These are phyloP conservation scores for Helobdella robusta DNA, from an alignment of 2,888 invertebrate genomes.

Conservation along the genomic window DNA sequence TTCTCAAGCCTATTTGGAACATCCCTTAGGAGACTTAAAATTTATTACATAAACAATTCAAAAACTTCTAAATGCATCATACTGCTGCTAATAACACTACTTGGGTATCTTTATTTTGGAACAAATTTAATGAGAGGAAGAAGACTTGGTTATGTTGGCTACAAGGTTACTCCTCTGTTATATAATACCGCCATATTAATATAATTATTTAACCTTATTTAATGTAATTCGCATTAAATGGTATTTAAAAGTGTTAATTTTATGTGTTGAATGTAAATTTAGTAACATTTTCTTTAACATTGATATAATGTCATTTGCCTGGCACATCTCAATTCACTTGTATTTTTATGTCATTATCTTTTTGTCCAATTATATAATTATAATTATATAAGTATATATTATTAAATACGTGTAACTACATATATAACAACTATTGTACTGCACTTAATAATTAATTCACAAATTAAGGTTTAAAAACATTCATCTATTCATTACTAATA, in stretches of 20 bases:
- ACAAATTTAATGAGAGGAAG: constrained; percentile 8
- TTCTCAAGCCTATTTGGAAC: too few relatives aligned
- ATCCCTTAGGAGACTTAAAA: constrained; percentile 24
- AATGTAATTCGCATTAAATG: background rate
- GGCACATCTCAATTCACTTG: too few relatives aligned
- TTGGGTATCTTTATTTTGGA: constrained; percentile 16
- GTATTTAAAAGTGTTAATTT: background rate
- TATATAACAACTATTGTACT: too few relatives aligned
- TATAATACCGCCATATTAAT: too few relatives aligned
- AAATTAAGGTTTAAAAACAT: background rate
- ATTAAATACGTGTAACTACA: too few relatives aligned
- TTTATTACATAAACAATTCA: constrained; percentile 27
- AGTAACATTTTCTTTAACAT: background rate
- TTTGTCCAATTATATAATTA: too few relatives aligned
- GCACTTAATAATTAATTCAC: too few relatives aligned
- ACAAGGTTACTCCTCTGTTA: constrained; percentile 18
- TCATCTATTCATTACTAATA: too few relatives aligned
- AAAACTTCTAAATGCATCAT: constrained; percentile 17
- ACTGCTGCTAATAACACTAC: background rate
- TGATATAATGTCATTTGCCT: too few relatives aligned
- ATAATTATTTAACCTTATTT: too few relatives aligned
- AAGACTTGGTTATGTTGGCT: constrained; percentile 15
- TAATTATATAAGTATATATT: background rate
- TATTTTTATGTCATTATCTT: too few relatives aligned
- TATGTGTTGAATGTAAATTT: background rate